These are phyloP conservation scores for Aleiodes leptofemur DNA, from an alignment of 2,888 invertebrate genomes.

Conservation along the genomic window DNA sequence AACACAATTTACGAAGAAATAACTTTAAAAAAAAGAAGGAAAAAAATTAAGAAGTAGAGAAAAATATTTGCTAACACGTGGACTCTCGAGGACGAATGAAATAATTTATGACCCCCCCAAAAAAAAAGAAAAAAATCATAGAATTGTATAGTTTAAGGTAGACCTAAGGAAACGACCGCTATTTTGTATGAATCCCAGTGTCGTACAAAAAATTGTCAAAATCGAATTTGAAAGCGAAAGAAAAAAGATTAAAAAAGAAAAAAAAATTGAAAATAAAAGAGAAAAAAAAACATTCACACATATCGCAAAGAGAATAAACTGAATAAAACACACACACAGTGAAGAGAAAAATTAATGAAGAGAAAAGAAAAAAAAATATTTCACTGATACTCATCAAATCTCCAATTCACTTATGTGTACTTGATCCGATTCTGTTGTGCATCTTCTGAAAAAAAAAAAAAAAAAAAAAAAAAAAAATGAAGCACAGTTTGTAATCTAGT, in stretches of 20 bases:
- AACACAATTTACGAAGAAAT: not conserved
- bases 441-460: not conserved
- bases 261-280: conserved; percentile 44
- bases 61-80: not conserved
- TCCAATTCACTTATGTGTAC: conserved; percentile 49
- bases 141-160: conserved; percentile 65
- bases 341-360: conserved; percentile 16
- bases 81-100: conserved; percentile 17
- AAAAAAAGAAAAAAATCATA: conserved; percentile 44
- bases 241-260: conserved; percentile 50
- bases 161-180: conserved; percentile 69
- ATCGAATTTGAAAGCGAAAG: conserved; percentile 53
- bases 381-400: conserved; percentile 38
- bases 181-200: conserved; percentile 74
- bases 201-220: conserved; percentile 69
- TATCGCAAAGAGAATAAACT: conserved; percentile 59
- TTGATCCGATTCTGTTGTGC: conserved; percentile 35
- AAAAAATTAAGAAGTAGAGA: not conserved
- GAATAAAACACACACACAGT: not conserved
- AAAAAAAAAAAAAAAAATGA: not conserved
- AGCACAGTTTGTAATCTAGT: conserved; percentile 75
- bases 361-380: conserved; percentile 15
- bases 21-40: conserved; percentile 8
- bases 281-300: conserved; percentile 61
- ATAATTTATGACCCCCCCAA: conserved; percentile 32